A percentile compares a stretch with the other conserved stretches of the same genome.
These are phyloP conservation scores for Scophthalmus maximus DNA, from an alignment of 2,113 vertebrate genomes.

Conservation along the genomic window DNA sequence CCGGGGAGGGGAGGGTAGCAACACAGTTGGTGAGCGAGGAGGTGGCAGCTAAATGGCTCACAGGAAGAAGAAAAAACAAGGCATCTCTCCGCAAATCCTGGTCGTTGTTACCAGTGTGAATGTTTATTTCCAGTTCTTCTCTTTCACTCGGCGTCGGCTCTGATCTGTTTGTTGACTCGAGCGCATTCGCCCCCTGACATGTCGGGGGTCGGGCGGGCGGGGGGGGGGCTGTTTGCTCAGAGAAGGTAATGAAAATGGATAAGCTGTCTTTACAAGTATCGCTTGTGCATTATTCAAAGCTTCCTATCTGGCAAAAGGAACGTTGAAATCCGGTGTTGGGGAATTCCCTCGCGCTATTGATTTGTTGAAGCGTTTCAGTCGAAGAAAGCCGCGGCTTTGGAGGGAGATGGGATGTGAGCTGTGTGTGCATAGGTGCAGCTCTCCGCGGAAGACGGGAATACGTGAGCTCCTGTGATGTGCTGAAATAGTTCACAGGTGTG, in stretches of 20 bases:
- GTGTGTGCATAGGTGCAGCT: conserved; percentile 18
- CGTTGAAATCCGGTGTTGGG: conserved; percentile 49
- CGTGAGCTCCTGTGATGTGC: conserved; percentile 69
- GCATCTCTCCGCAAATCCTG: conserved; percentile 23
- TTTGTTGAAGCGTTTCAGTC: conserved; percentile 69
- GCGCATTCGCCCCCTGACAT: conserved; percentile 44
- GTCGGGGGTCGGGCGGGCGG: too few relatives aligned
- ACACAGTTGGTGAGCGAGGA: conserved; percentile 28
- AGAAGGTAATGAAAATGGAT: conserved; percentile 63
- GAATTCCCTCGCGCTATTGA: conserved; percentile 62
- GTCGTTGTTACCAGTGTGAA: conserved; percentile 21
- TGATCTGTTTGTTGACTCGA: conserved; percentile 46
- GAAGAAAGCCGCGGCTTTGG: conserved; percentile 52
- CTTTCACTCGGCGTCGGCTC: conserved; percentile 41
- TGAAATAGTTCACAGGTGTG: conserved; percentile 82
- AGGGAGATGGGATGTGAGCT: conserved; percentile 49
- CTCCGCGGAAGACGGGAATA: conserved; percentile 50
- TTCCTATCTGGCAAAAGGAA: conserved; percentile 31
- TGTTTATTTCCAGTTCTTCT: conserved; percentile 32
- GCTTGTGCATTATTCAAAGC: conserved; percentile 68
- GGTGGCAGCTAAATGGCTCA: conserved; percentile 29
- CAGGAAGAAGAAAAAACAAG: conserved; percentile 28
- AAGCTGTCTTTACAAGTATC: conserved; percentile 54
- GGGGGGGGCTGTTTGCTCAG: conserved; percentile 15
- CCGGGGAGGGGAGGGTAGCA: conserved; percentile 7